A percentile compares a stretch with the other conserved stretches of the same genome.
Conservation (phyloP, 2,113 vertebrate genomes). For the Catagonus wagneri region DNA sequence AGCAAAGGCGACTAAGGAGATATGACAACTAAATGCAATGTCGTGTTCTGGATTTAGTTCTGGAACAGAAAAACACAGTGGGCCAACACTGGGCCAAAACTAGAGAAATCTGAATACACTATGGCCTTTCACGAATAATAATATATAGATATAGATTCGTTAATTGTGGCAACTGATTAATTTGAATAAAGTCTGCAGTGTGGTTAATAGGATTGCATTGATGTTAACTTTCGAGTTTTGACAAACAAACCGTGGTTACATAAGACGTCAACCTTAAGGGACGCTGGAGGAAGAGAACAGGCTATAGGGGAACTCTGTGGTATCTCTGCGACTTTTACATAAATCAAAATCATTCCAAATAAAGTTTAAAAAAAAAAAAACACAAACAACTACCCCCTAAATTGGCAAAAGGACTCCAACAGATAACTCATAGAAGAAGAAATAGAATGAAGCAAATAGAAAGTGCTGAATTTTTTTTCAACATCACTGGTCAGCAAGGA, state of each 20-base stretch:
- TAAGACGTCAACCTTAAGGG: neutral
- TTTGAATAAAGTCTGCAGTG: neutral
- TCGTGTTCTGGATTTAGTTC: neutral
- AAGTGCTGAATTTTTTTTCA: neutral
- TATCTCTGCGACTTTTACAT: neutral
- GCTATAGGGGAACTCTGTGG: neutral
- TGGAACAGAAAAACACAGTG: neutral
- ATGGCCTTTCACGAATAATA: neutral
- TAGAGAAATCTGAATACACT: neutral
- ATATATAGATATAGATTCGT: neutral
- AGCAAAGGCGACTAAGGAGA: neutral
- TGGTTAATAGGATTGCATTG: neutral
- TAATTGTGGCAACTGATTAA: neutral
- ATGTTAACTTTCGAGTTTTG: neutral
- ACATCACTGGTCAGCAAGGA: neutral
- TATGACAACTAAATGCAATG: no score
- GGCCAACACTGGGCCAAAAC: neutral
- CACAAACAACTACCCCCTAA: neutral
- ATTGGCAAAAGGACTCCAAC: neutral
- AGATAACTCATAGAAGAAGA: neutral
- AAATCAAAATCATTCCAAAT: neutral
- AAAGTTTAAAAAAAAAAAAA: neutral
- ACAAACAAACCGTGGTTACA: neutral
- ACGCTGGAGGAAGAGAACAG: neutral
- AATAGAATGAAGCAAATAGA: neutral